Evolutionary conservation across 2,888 invertebrate species (phyloP).

Genomic region (Pherbina coryleti): DNA sequence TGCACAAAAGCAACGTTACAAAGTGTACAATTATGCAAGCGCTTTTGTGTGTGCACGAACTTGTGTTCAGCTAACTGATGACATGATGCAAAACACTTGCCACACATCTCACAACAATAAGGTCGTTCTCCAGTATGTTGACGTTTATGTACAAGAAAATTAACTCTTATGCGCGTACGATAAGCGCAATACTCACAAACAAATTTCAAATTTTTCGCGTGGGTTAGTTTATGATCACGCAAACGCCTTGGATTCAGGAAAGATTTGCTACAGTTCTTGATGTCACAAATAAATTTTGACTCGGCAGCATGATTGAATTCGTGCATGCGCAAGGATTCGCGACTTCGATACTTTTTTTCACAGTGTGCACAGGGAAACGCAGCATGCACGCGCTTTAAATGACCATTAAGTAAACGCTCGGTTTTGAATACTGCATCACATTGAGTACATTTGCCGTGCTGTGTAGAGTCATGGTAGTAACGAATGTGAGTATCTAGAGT

Average conservation of each 20-base stretch:
- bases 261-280: constrained; percentile 35
- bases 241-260: constrained; percentile 48
- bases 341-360: constrained; percentile 20
- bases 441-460: neutral
- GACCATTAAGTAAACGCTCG: constrained; percentile 19
- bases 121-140: constrained; percentile 73
- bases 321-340: constrained; percentile 16
- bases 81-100: constrained; percentile 70
- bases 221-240: constrained; percentile 41
- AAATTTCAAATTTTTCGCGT: constrained; percentile 9
- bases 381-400: constrained; percentile 12
- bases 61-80: constrained; percentile 12
- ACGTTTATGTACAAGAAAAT: constrained; percentile 54
- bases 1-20: constrained; percentile 42
- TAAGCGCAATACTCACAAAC: constrained; percentile 60
- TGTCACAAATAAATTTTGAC: constrained; percentile 30
- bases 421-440: constrained; percentile 7
- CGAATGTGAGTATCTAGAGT: constrained; percentile 15
- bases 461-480: neutral
- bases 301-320: constrained; percentile 21
- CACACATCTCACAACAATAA: constrained; percentile 73
- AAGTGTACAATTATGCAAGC: neutral
- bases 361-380: constrained; percentile 17
- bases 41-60: constrained; percentile 1
- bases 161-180: constrained; percentile 51